Evolutionary conservation across 2,888 invertebrate genomes (phyloP).

Genomic region (Tortrix viridana): DNA sequence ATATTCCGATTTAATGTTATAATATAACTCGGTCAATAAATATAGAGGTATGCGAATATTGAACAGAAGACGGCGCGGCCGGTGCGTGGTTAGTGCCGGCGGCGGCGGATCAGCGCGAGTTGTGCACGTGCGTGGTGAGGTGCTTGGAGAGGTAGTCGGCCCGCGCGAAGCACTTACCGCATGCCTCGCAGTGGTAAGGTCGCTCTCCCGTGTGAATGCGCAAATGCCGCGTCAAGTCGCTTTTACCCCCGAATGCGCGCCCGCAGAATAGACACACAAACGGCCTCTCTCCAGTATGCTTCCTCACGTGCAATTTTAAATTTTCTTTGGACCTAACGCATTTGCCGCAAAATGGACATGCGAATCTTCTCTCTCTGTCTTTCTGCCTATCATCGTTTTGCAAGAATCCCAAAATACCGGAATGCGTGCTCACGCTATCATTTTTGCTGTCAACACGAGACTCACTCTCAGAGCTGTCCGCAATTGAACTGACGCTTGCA

Average conservation of each 20-base stretch:
- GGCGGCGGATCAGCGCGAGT: conserved; percentile 80
- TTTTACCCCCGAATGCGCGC: conserved; percentile 94
- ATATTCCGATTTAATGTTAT: conserved; percentile 78
- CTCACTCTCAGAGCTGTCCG: conserved; percentile 80
- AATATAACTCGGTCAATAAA: conserved; percentile 67
- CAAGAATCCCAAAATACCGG: conserved; percentile 86
- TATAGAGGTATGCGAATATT: conserved; percentile 57
- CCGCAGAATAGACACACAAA: conserved; percentile 96
- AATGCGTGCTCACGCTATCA: conserved; percentile 82
- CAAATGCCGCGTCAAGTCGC: conserved; percentile 93
- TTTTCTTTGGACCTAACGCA: conserved; percentile 95
- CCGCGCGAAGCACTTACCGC: conserved; percentile 95
- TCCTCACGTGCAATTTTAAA: conserved; percentile 93
- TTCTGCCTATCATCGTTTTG: conserved; percentile 81
- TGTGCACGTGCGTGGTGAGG: conserved; percentile 94
- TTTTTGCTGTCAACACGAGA: conserved; percentile 78
- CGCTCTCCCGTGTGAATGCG: conserved; percentile 95
- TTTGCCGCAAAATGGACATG: conserved; percentile 95
- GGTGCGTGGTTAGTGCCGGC: conserved; percentile 1
- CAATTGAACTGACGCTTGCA: conserved; percentile 81
- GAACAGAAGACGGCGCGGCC: conserved; percentile 62
- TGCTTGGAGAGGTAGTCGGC: conserved; percentile 96
- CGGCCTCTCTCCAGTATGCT: conserved; percentile 94
- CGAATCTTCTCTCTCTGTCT: conserved; percentile 90
- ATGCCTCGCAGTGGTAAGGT: conserved; percentile 96